Evolutionary conservation across 92 coral and sea anemone genomes (phyloP).

Genomic region (Bergia sp.): DNA sequence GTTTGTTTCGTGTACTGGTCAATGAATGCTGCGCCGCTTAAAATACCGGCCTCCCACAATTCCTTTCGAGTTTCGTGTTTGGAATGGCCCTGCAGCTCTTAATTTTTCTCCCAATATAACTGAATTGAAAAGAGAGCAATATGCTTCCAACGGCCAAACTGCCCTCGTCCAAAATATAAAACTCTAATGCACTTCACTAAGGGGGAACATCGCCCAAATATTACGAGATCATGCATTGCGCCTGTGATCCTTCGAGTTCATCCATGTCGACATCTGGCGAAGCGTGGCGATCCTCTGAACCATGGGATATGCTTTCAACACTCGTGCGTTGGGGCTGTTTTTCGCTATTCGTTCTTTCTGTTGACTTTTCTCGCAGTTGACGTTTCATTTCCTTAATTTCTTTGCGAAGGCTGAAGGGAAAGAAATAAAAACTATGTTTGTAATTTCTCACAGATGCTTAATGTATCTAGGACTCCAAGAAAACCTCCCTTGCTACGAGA

Average conservation of each 20-base stretch:
- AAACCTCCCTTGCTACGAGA: too few relatives aligned
- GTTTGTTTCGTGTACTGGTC: too few relatives aligned
- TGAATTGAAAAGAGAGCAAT: too few relatives aligned
- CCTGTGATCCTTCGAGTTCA: not conserved
- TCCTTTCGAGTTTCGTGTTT: too few relatives aligned
- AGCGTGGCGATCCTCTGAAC: not conserved
- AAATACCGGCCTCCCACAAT: too few relatives aligned
- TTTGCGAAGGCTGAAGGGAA: not conserved
- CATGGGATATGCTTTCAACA: not conserved
- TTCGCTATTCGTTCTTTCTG: not conserved
- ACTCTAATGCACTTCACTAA: too few relatives aligned
- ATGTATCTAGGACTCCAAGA: not conserved
- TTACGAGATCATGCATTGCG: not conserved
- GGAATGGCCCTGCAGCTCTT: too few relatives aligned
- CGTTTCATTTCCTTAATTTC: conserved; percentile 21
- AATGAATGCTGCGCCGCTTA: too few relatives aligned
- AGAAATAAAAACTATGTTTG: not conserved
- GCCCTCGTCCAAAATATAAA: too few relatives aligned
- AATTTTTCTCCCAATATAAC: too few relatives aligned
- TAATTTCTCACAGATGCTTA: too few relatives aligned
- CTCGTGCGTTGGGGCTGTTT: not conserved
- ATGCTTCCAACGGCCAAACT: too few relatives aligned
- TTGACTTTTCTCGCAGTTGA: not conserved
- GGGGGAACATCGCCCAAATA: not conserved
- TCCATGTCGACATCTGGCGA: not conserved